phyloP scores from a whole-genome alignment of 2,113 vertebrate genomes.

The Chauna torquata region DNA sequence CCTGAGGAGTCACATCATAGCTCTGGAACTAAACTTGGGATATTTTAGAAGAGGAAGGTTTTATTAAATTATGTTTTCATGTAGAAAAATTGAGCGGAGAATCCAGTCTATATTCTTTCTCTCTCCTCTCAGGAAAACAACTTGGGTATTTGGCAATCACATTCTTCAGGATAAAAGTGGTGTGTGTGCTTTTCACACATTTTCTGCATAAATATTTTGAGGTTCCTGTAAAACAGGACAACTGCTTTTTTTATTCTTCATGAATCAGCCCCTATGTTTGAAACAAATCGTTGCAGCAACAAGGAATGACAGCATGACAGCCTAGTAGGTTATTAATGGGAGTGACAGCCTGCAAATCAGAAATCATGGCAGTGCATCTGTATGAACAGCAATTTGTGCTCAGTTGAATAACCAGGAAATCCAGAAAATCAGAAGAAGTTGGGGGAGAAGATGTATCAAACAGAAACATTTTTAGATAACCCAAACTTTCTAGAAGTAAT shows the following conservation, averaged over 20 bases:
- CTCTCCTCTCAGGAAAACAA: slow-evolving; percentile 11
- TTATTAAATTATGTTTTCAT: slow-evolving; percentile 37
- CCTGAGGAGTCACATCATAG: neutral
- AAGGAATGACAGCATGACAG: slow-evolving; percentile 79
- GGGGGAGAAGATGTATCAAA: slow-evolving; percentile 65
- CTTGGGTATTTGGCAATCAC: slow-evolving; percentile 15
- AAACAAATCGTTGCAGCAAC: slow-evolving; percentile 76
- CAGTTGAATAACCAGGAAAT: slow-evolving; percentile 73
- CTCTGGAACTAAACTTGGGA: neutral
- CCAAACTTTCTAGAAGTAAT: slow-evolving; percentile 35
- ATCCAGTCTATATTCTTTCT: neutral
- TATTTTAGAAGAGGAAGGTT: slow-evolving; percentile 1
- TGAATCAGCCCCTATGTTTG: slow-evolving; percentile 74
- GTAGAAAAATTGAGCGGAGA: neutral
- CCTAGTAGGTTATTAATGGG: slow-evolving; percentile 75
- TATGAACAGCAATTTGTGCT: slow-evolving; percentile 74
- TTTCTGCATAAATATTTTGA: slow-evolving; percentile 64
- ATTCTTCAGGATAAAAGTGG: slow-evolving; percentile 40
- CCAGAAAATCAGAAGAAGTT: slow-evolving; percentile 61
- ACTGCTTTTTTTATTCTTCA: slow-evolving; percentile 57
- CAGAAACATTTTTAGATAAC: slow-evolving; percentile 55
- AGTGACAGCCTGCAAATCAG: slow-evolving; percentile 81
- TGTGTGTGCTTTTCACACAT: slow-evolving; percentile 35
- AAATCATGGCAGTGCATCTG: slow-evolving; percentile 70
- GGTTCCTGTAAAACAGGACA: slow-evolving; percentile 64